Conservation (phyloP, 1,140 invertebrate species). For the Hydropsyche tenuis region DNA sequence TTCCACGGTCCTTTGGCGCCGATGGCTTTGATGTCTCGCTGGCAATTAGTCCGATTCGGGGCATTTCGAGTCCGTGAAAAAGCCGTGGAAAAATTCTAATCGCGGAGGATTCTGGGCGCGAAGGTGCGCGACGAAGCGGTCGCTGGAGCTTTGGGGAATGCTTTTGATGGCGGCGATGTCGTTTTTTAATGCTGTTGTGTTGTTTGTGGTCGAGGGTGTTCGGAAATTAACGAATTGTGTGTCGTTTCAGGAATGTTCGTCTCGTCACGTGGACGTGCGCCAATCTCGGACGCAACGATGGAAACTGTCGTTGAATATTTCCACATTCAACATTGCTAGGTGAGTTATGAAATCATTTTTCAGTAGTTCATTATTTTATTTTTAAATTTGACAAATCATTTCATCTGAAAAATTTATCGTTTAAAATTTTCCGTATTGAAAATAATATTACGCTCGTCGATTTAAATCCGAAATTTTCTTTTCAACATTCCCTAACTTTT, state of each 20-base stretch:
- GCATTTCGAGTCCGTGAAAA: not conserved
- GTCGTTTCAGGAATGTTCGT: slow-evolving; percentile 44
- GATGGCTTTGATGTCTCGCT: not conserved
- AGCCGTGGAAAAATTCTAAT: not conserved
- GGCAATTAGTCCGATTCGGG: not conserved
- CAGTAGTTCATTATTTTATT: not conserved
- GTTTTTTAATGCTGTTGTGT: not conserved
- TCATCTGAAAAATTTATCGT: no score
- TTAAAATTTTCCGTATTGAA: not conserved
- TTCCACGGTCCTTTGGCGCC: not conserved
- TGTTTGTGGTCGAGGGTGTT: not conserved
- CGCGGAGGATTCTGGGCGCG: not conserved
- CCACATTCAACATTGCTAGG: slow-evolving; percentile 44
- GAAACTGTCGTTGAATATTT: slow-evolving; percentile 33
- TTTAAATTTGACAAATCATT: not conserved
- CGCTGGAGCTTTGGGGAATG: not conserved
- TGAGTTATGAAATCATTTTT: slow-evolving; percentile 28
- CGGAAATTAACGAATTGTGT: slow-evolving; percentile 18
- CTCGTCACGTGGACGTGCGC: slow-evolving; percentile 1
- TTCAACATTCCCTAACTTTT: no score
- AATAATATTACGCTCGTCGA: no score
- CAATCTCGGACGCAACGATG: slow-evolving; percentile 26
- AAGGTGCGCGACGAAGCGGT: not conserved
- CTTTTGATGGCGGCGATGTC: not conserved
- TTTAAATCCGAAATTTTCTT: no score